phyloP scores from a whole-genome alignment of 1,140 invertebrate genomes.

The Hyphantria cunea region DNA sequence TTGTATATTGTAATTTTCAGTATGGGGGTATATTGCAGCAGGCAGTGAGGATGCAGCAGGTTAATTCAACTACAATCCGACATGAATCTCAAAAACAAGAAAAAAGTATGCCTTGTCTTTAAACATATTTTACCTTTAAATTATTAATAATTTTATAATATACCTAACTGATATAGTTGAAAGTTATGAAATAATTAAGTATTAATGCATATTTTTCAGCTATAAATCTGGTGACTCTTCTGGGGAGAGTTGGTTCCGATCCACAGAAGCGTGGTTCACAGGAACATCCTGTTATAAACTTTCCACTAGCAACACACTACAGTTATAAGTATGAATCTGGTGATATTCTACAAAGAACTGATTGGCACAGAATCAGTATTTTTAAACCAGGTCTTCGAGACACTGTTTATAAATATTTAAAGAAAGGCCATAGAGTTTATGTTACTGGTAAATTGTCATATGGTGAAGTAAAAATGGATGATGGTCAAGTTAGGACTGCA shows the following conservation, averaged over 20 bases:
- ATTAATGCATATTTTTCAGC: conserved; percentile 83
- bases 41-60: conserved; percentile 14
- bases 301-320: conserved; percentile 94
- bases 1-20: conserved; percentile 22
- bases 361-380: conserved; percentile 95
- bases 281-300: conserved; percentile 93
- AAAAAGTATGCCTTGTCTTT: conserved; percentile 44
- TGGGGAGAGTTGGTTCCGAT: conserved; percentile 93
- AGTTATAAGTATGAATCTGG: conserved; percentile 91
- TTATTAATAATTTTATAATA: background rate
- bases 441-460: conserved; percentile 92
- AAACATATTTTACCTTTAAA: background rate
- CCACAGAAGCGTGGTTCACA: conserved; percentile 91
- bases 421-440: conserved; percentile 93
- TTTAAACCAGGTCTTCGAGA: conserved; percentile 93
- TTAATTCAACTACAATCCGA: conserved; percentile 25
- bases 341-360: conserved; percentile 91
- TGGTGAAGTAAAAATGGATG: conserved; percentile 91
- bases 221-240: conserved; percentile 92
- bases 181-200: no score
- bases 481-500: conserved; percentile 86
- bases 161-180: no score
- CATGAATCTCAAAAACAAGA: conserved; percentile 46
- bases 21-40: conserved; percentile 13
- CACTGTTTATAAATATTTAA: conserved; percentile 88